Evolutionary conservation across 2,113 vertebrate genomes (phyloP), one percentile per base, ranked within the genome.

Genomic region (Callaeas wilsoni): DNA sequence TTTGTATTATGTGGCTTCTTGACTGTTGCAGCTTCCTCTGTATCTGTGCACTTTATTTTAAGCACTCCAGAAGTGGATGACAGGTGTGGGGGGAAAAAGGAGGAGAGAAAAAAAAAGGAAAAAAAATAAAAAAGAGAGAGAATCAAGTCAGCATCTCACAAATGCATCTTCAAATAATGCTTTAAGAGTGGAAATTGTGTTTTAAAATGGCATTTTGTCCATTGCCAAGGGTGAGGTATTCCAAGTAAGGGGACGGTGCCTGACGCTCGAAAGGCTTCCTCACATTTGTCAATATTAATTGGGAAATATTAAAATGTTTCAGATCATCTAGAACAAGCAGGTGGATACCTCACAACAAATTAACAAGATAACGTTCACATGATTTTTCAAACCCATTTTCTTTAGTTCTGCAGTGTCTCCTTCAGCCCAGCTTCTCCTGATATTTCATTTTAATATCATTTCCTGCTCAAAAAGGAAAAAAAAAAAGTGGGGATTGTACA

Each of bases 1-100:
- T 94, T 96, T 99, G 98, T 98, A 98, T 98, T 98, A 96, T 96
- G 95, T 98, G 98, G 98, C 98, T 98, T 99, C 98, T 99, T 98
- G 98, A 98, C 98, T 98, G 98, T 98, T 98, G 98, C 98, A 98
- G 98, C 98, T 98, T 97, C 97, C 97, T 97, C 98, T 97, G 97
- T 98, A 98, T 98, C 97, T 97, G 97, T 97, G 98, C 98, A 99
- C 99, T 99, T 99, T 98, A 99, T 98, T 99, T 99, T 98, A 98
- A 99, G 98, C 97, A 95, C 98, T 98, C 96, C 97, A 98, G 98
- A 99, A 99, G 99, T 99, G 98, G 99, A 98, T 99, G 99, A 99
- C 98, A 98, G 97, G 97, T 97, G 97, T 96, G 96, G 97, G 97
- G 96, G 55, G 16, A 6, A 2, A 6, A 25, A 16, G 1, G 16